Percentiles rank a stretch among this genome's conserved stretches.
These are phyloP conservation scores for Prietella phreatophila DNA, from an alignment of 2,113 vertebrate species.

Conservation along the genomic window DNA sequence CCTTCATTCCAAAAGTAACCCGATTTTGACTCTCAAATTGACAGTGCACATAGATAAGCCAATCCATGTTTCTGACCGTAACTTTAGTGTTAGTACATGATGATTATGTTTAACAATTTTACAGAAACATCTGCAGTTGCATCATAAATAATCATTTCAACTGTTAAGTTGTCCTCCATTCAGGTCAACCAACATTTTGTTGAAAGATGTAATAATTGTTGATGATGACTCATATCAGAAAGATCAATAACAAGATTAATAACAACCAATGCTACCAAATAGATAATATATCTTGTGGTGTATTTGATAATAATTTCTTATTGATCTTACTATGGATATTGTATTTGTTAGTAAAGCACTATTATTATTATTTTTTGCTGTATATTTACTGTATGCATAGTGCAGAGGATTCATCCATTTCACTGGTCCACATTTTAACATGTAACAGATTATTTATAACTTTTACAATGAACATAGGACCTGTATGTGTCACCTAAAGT, in stretches of 20 bases:
- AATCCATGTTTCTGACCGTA: background rate
- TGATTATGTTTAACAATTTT: background rate
- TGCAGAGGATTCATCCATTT: background rate
- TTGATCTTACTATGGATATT: background rate
- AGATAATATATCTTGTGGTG: background rate
- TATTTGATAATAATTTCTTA: background rate
- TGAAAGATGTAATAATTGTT: background rate
- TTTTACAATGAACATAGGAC: background rate
- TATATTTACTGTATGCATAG: background rate
- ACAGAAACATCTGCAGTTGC: background rate
- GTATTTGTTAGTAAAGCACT: background rate
- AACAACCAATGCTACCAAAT: background rate
- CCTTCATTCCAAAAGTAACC: background rate
- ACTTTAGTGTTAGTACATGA: background rate
- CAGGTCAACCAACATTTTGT: background rate
- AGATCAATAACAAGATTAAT: background rate
- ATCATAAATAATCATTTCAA: background rate
- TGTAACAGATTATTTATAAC: background rate
- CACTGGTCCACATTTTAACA: background rate
- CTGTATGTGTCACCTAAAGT: background rate
- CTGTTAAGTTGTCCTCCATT: background rate
- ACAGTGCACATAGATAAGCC: background rate
- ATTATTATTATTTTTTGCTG: background rate
- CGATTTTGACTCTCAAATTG: background rate
- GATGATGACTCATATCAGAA: background rate